phyloP scores from a whole-genome alignment of 2,113 vertebrate species.

The Cheilinus undulatus region DNA sequence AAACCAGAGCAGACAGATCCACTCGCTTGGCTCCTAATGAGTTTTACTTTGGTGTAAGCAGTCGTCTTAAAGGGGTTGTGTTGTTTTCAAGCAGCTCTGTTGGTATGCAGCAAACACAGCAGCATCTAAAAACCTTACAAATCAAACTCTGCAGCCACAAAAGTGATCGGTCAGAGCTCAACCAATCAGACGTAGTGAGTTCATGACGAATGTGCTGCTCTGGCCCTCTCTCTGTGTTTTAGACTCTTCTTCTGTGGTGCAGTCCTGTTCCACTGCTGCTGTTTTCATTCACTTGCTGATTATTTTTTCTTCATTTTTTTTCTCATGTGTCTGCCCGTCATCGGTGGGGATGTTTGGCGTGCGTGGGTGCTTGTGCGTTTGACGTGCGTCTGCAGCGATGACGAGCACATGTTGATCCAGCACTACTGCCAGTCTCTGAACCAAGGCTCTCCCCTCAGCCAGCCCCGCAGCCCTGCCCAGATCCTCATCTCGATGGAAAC shows the following conservation, averaged over 20 bases:
- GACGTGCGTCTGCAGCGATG: slow-evolving; percentile 87
- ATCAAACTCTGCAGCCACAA: slow-evolving; percentile 26
- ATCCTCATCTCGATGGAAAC: slow-evolving; percentile 99
- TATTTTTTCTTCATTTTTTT: slow-evolving; percentile 29
- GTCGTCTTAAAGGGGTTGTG: not conserved
- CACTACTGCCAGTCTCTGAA: slow-evolving; percentile 99
- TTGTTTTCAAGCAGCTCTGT: slow-evolving; percentile 33
- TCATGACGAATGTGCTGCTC: not conserved
- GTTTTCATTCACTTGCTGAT: slow-evolving; percentile 43
- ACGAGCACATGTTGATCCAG: slow-evolving; percentile 99
- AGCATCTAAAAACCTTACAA: slow-evolving; percentile 32
- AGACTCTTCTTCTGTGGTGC: slow-evolving; percentile 32
- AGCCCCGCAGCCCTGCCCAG: slow-evolving; percentile 95
- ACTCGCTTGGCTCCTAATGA: slow-evolving; percentile 7
- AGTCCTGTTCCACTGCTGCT: slow-evolving; percentile 24
- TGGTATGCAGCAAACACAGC: slow-evolving; percentile 13
- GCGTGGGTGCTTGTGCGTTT: slow-evolving; percentile 4
- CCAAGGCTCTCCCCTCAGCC: slow-evolving; percentile 96
- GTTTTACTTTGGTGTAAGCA: slow-evolving; percentile 15
- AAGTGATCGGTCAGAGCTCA: slow-evolving; percentile 1
- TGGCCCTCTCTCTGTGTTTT: slow-evolving; percentile 30
- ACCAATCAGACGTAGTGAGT: not conserved
- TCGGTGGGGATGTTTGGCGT: slow-evolving; percentile 29
- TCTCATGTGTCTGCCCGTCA: slow-evolving; percentile 25
- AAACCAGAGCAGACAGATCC: not conserved